phyloP scores from a whole-genome alignment of 2,888 invertebrate species.

The Folsomia manolachei region DNA sequence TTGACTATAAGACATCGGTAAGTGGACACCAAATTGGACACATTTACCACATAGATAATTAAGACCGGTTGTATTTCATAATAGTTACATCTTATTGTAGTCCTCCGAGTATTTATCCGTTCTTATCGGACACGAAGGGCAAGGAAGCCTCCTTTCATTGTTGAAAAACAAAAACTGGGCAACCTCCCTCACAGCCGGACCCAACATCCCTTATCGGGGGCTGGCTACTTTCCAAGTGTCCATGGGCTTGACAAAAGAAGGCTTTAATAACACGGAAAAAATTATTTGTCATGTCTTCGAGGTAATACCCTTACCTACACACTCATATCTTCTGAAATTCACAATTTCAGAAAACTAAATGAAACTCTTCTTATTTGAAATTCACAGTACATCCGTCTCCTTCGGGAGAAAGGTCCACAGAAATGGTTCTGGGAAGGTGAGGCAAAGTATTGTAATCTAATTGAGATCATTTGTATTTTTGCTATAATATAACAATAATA shows the following conservation, averaged over 20 bases:
- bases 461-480: no score
- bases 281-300: conserved; percentile 78
- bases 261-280: conserved; percentile 82
- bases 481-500: no score
- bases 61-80: no score
- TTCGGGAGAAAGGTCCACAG: conserved; percentile 70
- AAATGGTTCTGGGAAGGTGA: conserved; percentile 91
- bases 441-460: no score
- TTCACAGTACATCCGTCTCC: conserved; percentile 75
- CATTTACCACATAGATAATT: no score
- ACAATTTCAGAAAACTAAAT: not conserved
- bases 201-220: conserved; percentile 73
- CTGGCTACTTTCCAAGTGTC: conserved; percentile 80
- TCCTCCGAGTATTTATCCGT: conserved; percentile 85
- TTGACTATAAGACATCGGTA: conserved; percentile 79
- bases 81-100: no score
- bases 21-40: conserved; percentile 54
- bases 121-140: conserved; percentile 90
- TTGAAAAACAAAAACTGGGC: conserved; percentile 87
- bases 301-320: conserved; percentile 55
- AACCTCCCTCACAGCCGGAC: conserved; percentile 78
- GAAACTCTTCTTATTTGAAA: not conserved
- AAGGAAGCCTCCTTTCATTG: conserved; percentile 84
- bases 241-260: conserved; percentile 87
- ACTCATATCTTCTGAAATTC: not conserved